phyloP scores from a whole-genome alignment of 2,797 vertebrate species.

The Heliangelus exortis region DNA sequence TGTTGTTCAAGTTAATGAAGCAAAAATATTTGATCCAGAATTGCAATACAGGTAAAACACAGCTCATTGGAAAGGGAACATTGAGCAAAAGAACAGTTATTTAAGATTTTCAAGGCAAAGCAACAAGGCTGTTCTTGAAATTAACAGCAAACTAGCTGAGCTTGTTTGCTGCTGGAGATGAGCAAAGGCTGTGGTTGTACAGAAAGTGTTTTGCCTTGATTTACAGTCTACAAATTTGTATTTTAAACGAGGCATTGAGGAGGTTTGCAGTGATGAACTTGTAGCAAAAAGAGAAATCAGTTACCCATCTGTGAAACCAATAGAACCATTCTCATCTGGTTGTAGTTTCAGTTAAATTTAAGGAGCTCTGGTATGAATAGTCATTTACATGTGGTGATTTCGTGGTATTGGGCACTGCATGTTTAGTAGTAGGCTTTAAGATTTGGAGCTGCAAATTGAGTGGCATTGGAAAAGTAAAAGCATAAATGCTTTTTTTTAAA shows the following conservation, averaged over 20 bases:
- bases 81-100: not conserved
- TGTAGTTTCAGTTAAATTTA: not conserved
- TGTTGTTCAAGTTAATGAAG: not conserved
- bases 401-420: not conserved
- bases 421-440: not conserved
- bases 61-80: not conserved
- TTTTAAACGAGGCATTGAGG: not conserved
- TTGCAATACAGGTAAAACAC: not conserved
- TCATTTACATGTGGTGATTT: not conserved
- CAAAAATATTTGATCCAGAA: not conserved
- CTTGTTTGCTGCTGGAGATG: not conserved
- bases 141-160: not conserved
- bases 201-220: not conserved
- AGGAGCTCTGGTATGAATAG: not conserved
- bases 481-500: not conserved
- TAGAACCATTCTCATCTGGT: not conserved
- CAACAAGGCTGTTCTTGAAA: not conserved
- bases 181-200: not conserved
- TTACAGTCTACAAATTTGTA: not conserved
- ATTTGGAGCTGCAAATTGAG: not conserved
- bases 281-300: not conserved
- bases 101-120: not conserved
- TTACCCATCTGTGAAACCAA: not conserved
- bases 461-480: not conserved
- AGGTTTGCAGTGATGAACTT: not conserved